Evolutionary conservation across 2,888 invertebrate genomes (phyloP), one percentile per base, ranked within the genome.

Genomic region (Blera fallax): DNA sequence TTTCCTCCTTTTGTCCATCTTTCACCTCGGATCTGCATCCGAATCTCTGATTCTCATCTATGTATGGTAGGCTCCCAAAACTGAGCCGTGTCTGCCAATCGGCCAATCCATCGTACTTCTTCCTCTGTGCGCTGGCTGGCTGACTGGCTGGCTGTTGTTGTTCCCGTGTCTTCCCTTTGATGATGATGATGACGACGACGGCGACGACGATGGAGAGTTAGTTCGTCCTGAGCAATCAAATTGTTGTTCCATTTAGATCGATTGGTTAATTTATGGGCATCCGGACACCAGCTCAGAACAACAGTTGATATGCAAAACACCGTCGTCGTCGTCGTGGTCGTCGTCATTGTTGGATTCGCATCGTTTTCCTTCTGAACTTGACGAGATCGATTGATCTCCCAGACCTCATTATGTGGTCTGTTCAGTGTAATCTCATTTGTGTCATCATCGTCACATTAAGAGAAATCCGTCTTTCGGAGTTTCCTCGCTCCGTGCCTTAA

Each of bases 211-310:
- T 54, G 43, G 52, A 48, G 52, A 56, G 67, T 70, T 73, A 77
- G 80, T 80, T 58, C 81, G 85, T 85, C 80, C 67, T 65, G 81
- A 62, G 70, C 76, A 85, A 85, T 85, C 85, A 85, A 85, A 85
- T 81, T 85, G 85, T 65, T 85, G 85, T 85, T 85, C 76, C 85
- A 85, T 81, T 85, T 62, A 85, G 85, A 91, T 91, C 90, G 90
- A 90, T 91, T 90, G 90, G 89, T 88, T 91, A 92, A 91, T 91
- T 91, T 91, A 91, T 91, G 90, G 90, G 90, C 91, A 91, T 91
- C 91, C 91, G 90, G 89, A 89, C 87, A 88, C 88, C 88, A 87
- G 83, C 18, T 54, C 21, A 40, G 14, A 24, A 50, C 14, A 65
- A 6, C n/a, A 32, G 56, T 87, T 77, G 73, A 85, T 87, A 88